Base-by-base conservation (phyloP, 2,888 invertebrate genomes). In the Andrena dorsata region DNA sequence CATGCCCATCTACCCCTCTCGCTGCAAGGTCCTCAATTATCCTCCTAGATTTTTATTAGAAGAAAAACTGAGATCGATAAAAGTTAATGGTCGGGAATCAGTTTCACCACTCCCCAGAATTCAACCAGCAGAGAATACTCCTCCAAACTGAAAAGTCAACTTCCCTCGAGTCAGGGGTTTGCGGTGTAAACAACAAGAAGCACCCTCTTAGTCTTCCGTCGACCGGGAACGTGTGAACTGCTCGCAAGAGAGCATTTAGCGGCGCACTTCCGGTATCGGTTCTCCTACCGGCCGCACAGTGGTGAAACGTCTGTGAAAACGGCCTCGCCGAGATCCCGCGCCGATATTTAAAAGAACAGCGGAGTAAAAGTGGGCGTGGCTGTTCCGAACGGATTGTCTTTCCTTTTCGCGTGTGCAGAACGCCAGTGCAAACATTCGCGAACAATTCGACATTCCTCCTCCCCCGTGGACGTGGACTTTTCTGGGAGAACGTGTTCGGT, bases 291-390 rank as follows among this genome's bases (percentile, higher is more conserved):
- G 80, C 76, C 74, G 75, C 78, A 73, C 83, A 85, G 90, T 41
- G 41, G 41, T 83, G 89, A 90, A 90, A 90, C 88, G 91, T 89
- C 82, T 86, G 86, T 88, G 90, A 90, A 91, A 87, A 90, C 86
- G 86, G 30, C 65, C 64, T 69, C 72, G 63, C 32, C 49, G 74
- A 90, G 90, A 91, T 91, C 89, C 85, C 74, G 86, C 77, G 79
- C 82, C 89, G 88, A 90, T 90, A 90, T 89, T 90, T 86, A 81
- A 91, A 91, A 90, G 90, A 91, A 90, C 90, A 87, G 47, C 87
- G 73, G 85, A 85, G 92, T 91, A 92, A 92, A 92, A 91, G 92
- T 91, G 79, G 92, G 92, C 90, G 92, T 91, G 91, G 90, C 86
- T 83, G 80, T 83, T 83, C 84, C 83, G 84, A 85, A 86, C 80